Conservation (phyloP, 2,797 vertebrate species). For the Limnodromus scolopaceus region DNA sequence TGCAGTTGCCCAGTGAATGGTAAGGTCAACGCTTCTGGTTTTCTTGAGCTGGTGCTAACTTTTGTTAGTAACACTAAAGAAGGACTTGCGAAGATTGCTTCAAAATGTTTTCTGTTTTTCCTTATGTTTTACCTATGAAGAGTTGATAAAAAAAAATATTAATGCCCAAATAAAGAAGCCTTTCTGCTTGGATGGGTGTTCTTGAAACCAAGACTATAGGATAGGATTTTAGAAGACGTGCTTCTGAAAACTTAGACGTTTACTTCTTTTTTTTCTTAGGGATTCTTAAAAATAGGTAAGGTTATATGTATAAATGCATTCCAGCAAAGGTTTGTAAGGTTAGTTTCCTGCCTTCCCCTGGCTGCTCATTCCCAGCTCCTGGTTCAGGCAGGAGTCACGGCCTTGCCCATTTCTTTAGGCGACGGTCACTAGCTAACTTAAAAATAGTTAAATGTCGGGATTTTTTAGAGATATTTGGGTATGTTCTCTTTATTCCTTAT, state of each 20-base stretch:
- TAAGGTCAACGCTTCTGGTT: neutral
- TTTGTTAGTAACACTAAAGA: neutral
- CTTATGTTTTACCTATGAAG: neutral
- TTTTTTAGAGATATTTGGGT: neutral
- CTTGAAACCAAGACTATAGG: neutral
- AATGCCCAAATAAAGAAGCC: neutral
- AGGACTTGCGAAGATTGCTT: neutral
- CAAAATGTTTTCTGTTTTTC: neutral
- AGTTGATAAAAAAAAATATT: neutral
- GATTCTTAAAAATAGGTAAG: neutral
- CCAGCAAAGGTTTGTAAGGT: neutral
- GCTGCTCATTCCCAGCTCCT: neutral
- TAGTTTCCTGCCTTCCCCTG: neutral
- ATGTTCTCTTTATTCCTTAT: neutral
- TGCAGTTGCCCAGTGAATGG: neutral
- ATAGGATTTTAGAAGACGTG: neutral
- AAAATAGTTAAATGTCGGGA: neutral
- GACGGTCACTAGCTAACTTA: neutral
- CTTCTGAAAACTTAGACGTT: neutral
- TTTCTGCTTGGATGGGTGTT: neutral
- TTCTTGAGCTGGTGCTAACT: neutral
- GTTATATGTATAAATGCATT: neutral
- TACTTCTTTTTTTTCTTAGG: neutral
- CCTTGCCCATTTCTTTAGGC: neutral
- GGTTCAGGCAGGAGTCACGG: neutral